Conservation (phyloP, 2,113 vertebrate species). For the Danio rerio region GRCz12tu NC_133192.1:11124001-11124500, state of each 20-base stretch:
- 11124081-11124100: constrained; percentile 32
- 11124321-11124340: neutral
- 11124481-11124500: neutral
- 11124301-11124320: constrained; percentile 3
- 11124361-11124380: neutral
- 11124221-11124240: constrained; percentile 80
- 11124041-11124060: too few relatives aligned
- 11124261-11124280: constrained; percentile 34
- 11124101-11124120: neutral
- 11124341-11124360: neutral
- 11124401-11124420: neutral
- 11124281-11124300: neutral
- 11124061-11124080: neutral
- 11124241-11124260: constrained; percentile 49
- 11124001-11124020: too few relatives aligned
- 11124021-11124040: too few relatives aligned
- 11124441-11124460: neutral
- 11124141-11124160: constrained; percentile 54
- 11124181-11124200: constrained; percentile 73
- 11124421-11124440: neutral
- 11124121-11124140: constrained; percentile 32
- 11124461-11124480: neutral
- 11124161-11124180: constrained; percentile 76
- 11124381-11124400: neutral
- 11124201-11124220: constrained; percentile 78